A percentile compares a stretch with the other conserved stretches of the same genome.
These are phyloP conservation scores for Tinea trinotella DNA, from an alignment of 2,888 invertebrate genomes.

Conservation along the genomic window DNA sequence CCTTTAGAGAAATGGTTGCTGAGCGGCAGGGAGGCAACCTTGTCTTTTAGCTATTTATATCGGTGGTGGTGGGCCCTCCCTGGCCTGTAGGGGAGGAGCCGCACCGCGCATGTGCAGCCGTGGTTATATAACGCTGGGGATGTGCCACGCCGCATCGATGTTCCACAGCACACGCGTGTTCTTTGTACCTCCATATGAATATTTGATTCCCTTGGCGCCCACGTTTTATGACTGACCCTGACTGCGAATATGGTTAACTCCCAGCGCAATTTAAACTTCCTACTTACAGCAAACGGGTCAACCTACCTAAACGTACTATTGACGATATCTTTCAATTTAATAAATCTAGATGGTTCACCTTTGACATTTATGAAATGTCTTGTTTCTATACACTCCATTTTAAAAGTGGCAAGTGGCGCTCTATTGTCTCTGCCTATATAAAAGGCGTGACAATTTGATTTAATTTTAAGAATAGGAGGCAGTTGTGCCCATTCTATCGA, in stretches of 20 bases:
- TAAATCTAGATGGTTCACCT: neutral
- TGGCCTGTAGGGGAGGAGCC: conserved; percentile 36
- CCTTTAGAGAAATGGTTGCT: conserved; percentile 64
- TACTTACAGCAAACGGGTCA: conserved; percentile 12
- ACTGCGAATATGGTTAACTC: conserved; percentile 19
- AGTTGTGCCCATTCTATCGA: too few species aligned
- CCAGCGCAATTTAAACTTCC: conserved; percentile 18
- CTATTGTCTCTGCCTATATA: neutral
- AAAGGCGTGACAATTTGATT: neutral
- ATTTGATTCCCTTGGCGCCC: conserved; percentile 33
- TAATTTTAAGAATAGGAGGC: too few species aligned
- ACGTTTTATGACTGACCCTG: conserved; percentile 18
- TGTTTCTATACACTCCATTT: too few species aligned
- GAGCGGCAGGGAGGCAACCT: conserved; percentile 65
- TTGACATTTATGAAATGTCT: neutral
- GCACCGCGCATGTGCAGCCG: conserved; percentile 56
- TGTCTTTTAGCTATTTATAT: conserved; percentile 71
- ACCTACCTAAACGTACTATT: conserved; percentile 3
- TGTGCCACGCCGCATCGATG: conserved; percentile 20
- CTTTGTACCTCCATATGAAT: conserved; percentile 36
- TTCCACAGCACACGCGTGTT: conserved; percentile 23
- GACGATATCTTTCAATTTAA: neutral
- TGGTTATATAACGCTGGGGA: conserved; percentile 53
- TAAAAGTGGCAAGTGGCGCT: too few species aligned
- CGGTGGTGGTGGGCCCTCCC: conserved; percentile 44